Conservation (phyloP, 2,888 invertebrate species). For the Yponomeuta malinellus region DNA sequence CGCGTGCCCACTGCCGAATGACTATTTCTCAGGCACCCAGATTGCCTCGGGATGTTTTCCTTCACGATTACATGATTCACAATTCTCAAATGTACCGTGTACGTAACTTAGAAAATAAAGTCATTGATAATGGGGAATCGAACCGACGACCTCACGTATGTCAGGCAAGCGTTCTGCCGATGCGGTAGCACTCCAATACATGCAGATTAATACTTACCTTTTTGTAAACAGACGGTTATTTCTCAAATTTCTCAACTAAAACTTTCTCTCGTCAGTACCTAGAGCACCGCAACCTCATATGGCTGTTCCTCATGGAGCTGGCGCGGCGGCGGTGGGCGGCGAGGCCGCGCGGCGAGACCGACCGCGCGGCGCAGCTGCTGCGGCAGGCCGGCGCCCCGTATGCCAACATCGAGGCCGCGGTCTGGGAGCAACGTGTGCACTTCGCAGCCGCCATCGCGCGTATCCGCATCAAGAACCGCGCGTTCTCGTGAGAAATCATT, state of each 20-base stretch:
- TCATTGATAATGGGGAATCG: no score
- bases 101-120: no score
- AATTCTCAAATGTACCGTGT: no score
- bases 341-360: conserved; percentile 44
- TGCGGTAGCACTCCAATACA: no score
- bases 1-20: no score
- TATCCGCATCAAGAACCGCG: conserved; percentile 83
- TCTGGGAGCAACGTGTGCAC: conserved; percentile 80
- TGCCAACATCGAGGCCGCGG: conserved; percentile 75
- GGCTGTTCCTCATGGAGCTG: conserved; percentile 82
- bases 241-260: background rate
- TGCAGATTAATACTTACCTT: no score
- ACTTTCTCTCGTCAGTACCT: conserved; percentile 35
- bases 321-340: conserved; percentile 78
- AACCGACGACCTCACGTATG: no score
- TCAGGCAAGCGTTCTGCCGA: no score
- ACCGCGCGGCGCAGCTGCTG: conserved; percentile 42
- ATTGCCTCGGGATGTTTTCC: no score
- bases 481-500: conserved; percentile 69
- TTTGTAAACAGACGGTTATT: no score
- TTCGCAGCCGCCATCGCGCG: conserved; percentile 86
- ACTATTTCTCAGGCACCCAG: no score
- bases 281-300: conserved; percentile 61
- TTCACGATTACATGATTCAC: no score
- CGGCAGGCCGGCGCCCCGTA: conserved; percentile 48